Percentiles rank a stretch among this genome's conserved stretches.
These are phyloP conservation scores for Pteria penguin DNA, from an alignment of 2,888 invertebrate species.

Conservation along the genomic window DNA sequence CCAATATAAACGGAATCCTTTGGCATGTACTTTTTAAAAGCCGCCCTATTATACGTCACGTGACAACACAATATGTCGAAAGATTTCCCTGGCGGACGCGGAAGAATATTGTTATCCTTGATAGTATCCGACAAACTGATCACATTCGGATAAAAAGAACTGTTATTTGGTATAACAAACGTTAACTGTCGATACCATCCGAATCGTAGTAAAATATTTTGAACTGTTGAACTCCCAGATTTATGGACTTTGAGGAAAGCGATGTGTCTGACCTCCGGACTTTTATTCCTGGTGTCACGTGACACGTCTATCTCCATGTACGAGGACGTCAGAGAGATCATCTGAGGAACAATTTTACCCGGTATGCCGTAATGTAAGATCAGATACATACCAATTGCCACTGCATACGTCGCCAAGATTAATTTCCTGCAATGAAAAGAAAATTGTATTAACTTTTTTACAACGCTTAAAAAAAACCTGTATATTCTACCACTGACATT, in stretches of 20 bases:
- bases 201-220: constrained; percentile 56
- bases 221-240: constrained; percentile 58
- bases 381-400: too few species aligned
- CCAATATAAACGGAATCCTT: constrained; percentile 51
- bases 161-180: constrained; percentile 47
- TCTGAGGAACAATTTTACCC: too few species aligned
- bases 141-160: constrained; percentile 41
- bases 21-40: constrained; percentile 40
- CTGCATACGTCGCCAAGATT: too few species aligned
- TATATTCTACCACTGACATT: too few species aligned
- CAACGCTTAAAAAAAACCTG: too few species aligned
- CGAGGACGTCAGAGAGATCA: too few species aligned
- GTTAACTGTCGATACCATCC: constrained; percentile 47
- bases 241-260: constrained; percentile 63
- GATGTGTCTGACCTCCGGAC: too few species aligned
- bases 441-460: too few species aligned
- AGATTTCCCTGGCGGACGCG: background rate
- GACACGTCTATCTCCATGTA: too few species aligned
- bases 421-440: too few species aligned
- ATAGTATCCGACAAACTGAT: constrained; percentile 17
- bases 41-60: constrained; percentile 21
- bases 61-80: constrained; percentile 33
- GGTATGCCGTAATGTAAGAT: too few species aligned
- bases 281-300: too few species aligned
- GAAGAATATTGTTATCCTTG: constrained; percentile 16